A percentile compares a stretch with the other conserved stretches of the same genome.
phyloP scores from a whole-genome alignment of 1,140 invertebrate species.

The Orius insidiosus region DNA sequence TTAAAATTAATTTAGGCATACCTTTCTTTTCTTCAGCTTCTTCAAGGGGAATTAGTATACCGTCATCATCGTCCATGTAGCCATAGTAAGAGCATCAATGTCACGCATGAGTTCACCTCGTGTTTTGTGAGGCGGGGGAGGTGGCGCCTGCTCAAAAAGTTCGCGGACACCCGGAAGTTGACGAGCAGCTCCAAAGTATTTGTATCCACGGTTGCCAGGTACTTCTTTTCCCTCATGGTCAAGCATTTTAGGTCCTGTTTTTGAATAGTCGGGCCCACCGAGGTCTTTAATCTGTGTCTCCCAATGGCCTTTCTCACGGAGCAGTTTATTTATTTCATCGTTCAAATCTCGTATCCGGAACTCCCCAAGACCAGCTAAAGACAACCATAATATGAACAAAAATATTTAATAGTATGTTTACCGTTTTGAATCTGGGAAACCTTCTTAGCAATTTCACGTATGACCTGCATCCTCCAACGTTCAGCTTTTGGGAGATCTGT shows the following conservation, averaged over 20 bases:
- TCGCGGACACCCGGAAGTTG: constrained; percentile 95
- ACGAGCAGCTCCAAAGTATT: constrained; percentile 98
- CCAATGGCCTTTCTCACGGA: constrained; percentile 93
- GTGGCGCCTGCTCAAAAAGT: constrained; percentile 91
- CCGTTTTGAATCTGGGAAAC: constrained; percentile 98
- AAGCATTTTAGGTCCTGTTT: constrained; percentile 82
- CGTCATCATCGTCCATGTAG: constrained; percentile 96
- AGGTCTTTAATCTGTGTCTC: constrained; percentile 89
- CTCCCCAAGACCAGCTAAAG: constrained; percentile 85
- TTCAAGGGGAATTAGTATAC: constrained; percentile 79
- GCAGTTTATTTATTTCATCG: constrained; percentile 97
- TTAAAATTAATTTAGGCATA: neutral
- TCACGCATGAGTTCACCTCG: constrained; percentile 94
- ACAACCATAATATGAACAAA: no score
- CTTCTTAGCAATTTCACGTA: constrained; percentile 93
- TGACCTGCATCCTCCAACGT: constrained; percentile 91
- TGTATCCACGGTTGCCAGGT: constrained; percentile 93
- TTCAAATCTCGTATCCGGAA: constrained; percentile 95
- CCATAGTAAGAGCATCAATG: constrained; percentile 99
- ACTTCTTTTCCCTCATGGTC: constrained; percentile 95
- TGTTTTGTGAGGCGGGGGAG: constrained; percentile 72
- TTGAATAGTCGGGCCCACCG: constrained; percentile 87
- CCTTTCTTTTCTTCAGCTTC: constrained; percentile 54
- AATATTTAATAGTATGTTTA: constrained; percentile 22
- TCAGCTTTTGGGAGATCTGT: constrained; percentile 76